Evolutionary conservation across 2,113 vertebrate species (phyloP).

Genomic region (Toxotes chatareus): DNA sequence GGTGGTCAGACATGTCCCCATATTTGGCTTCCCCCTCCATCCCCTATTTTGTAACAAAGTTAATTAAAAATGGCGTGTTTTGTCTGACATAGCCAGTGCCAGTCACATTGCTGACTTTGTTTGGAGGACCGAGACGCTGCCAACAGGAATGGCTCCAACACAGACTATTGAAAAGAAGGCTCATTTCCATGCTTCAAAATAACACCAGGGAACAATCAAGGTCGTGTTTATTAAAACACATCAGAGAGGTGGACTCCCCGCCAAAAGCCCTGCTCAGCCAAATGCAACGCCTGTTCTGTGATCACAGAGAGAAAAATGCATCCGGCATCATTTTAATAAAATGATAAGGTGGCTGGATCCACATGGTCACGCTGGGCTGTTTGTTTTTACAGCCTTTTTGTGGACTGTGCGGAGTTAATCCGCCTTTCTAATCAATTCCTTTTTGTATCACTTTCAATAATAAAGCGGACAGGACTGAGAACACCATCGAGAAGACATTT

Average conservation of each 20-base stretch:
- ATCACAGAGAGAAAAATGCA: conserved; percentile 64
- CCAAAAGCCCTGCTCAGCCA: conserved; percentile 66
- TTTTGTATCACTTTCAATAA: conserved; percentile 55
- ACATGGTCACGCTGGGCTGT: conserved; percentile 52
- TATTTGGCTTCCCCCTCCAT: background rate
- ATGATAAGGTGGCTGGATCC: conserved; percentile 68
- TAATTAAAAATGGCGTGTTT: conserved; percentile 78
- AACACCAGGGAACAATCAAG: conserved; percentile 79
- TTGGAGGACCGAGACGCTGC: conserved; percentile 62
- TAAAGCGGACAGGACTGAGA: conserved; percentile 23
- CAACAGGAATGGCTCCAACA: conserved; percentile 79
- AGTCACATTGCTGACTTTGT: conserved; percentile 77
- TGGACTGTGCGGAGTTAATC: conserved; percentile 39
- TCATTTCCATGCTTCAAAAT: conserved; percentile 77
- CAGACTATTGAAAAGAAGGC: conserved; percentile 75
- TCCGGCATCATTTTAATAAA: conserved; percentile 66
- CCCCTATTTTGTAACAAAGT: conserved; percentile 69
- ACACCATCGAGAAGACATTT: conserved; percentile 21
- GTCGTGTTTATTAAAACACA: conserved; percentile 79
- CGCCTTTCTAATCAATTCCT: conserved; percentile 64
- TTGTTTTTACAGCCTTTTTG: conserved; percentile 59
- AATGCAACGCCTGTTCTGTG: conserved; percentile 61
- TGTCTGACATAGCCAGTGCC: conserved; percentile 61
- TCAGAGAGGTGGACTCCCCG: conserved; percentile 69
- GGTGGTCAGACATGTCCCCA: conserved; percentile 32